Evolutionary conservation across 1,140 invertebrate species (phyloP), one percentile per base, ranked within the genome.

Genomic region (Hyphantria cunea): DNA sequence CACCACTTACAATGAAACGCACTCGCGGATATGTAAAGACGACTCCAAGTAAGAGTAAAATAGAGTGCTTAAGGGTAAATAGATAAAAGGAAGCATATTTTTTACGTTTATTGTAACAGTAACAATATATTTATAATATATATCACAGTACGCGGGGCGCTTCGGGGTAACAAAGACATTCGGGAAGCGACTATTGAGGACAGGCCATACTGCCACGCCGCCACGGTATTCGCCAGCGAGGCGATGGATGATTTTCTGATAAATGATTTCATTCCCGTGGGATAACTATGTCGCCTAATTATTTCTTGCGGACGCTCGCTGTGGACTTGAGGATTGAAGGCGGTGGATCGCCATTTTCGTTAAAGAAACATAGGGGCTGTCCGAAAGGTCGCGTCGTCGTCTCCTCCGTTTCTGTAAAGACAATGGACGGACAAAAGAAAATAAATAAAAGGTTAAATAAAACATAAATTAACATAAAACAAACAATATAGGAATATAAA

Each of bases 351-450:
- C 92, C 93, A 68, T 93, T 92, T 76, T 93, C 92, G 70, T 90
- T 89, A 64, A 91, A 80, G 78, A 95, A 91, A 89, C 94, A 93
- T 80, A 95, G 84, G 33, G 95, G 95, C 76, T 95, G 94, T 74
- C 95, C 95, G 80, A 95, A 96, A 37, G 95, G 94, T 83, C 95
- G 93, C 67, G 93, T 94, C 67, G 93, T 93, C 51, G 93, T 93
- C 81, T 89, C 89, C 77, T 93, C 92, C 76, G 92, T 88, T 77
- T 92, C 90, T 92, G 91, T 44, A 92, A 90, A 88, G 72, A 87
- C 74, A 79, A 90, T 78, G 82, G 89, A 86, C 86, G 76, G 85
- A 91, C 76, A 81, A 86, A 80, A 83, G 65, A 88, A 85, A 86
- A 78, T 75, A 83, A 86, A 88, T 83, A 84, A 78, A 84, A 82